Evolutionary conservation across 30 jellyfish, hydroid and myxozoan species (phyloP).

Genomic region (Turritopsis dohrnii): DNA sequence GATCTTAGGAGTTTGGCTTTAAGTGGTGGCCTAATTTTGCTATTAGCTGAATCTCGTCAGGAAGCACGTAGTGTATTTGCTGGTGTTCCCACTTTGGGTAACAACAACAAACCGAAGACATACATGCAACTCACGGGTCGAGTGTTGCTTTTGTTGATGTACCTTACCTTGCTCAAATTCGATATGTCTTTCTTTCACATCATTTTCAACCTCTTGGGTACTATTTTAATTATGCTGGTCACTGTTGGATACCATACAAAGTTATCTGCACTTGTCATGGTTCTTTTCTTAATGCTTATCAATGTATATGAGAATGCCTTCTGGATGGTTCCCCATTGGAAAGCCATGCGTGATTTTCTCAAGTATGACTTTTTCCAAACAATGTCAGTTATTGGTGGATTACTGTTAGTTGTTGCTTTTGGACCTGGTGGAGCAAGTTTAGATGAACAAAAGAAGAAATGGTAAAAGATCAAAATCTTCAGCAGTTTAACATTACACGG

Average conservation of each 20-base stretch:
- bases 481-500: not conserved
- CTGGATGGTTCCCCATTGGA: slow-evolving; percentile 98
- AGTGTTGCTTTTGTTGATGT: slow-evolving; percentile 85
- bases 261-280: slow-evolving; percentile 88
- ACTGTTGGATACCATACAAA: slow-evolving; percentile 97
- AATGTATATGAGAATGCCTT: slow-evolving; percentile 92
- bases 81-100: slow-evolving; percentile 93
- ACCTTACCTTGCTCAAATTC: slow-evolving; percentile 83
- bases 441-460: slow-evolving; percentile 94
- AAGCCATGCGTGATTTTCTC: slow-evolving; percentile 95
- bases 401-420: slow-evolving; percentile 90
- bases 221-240: slow-evolving; percentile 77
- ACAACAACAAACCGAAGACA: slow-evolving; percentile 88
- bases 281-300: slow-evolving; percentile 54
- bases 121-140: slow-evolving; percentile 99
- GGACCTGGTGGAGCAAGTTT: slow-evolving; percentile 99
- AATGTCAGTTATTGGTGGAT: slow-evolving; percentile 99
- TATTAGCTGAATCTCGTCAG: slow-evolving; percentile 92
- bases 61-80: slow-evolving; percentile 98
- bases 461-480: slow-evolving; percentile 46
- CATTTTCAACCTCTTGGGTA: slow-evolving; percentile 75
- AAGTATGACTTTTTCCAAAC: slow-evolving; percentile 99
- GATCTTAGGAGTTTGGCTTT: slow-evolving; percentile 88
- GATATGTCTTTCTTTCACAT: slow-evolving; percentile 92
- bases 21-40: slow-evolving; percentile 83